phyloP scores from a whole-genome alignment of 2,113 vertebrate species.

The Junco hyemalis region DNA sequence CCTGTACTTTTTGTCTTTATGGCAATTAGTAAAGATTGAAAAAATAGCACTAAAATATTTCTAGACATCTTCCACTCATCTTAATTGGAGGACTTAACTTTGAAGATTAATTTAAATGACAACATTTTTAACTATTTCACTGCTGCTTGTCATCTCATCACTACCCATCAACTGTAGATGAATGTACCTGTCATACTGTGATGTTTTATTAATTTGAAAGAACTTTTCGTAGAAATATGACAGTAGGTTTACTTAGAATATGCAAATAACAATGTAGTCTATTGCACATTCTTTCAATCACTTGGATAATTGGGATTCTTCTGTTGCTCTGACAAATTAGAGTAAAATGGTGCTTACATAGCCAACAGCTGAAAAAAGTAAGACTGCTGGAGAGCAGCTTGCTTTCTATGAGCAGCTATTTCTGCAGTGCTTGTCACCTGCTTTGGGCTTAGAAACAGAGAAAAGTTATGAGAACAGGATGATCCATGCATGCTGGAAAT shows the following conservation, averaged over 20 bases:
- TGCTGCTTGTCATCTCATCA: not conserved
- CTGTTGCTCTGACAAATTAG: constrained; percentile 17
- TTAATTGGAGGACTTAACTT: constrained; percentile 9
- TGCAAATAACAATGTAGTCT: constrained; percentile 5
- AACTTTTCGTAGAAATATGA: not conserved
- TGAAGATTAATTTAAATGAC: constrained; percentile 41
- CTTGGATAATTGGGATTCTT: constrained; percentile 23
- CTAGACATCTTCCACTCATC: not conserved
- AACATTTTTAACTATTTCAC: constrained; percentile 51
- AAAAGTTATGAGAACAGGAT: not conserved
- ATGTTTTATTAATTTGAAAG: constrained; percentile 51
- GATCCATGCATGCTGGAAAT: not conserved
- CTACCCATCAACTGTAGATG: not conserved
- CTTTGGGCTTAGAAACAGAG: not conserved
- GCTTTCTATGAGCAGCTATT: not conserved
- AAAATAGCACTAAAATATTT: constrained; percentile 14
- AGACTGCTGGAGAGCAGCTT: not conserved
- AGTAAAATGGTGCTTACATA: not conserved
- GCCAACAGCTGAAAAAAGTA: not conserved
- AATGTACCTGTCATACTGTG: constrained; percentile 6
- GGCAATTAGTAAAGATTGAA: not conserved
- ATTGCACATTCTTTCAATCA: constrained; percentile 35
- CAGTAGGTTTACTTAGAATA: constrained; percentile 26
- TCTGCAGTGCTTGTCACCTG: not conserved
- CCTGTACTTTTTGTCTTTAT: not conserved